Evolutionary conservation across 2,797 vertebrate genomes (phyloP), one percentile per base, ranked within the genome.

Genomic region (Poeciliopsis paucimaculata): DNA sequence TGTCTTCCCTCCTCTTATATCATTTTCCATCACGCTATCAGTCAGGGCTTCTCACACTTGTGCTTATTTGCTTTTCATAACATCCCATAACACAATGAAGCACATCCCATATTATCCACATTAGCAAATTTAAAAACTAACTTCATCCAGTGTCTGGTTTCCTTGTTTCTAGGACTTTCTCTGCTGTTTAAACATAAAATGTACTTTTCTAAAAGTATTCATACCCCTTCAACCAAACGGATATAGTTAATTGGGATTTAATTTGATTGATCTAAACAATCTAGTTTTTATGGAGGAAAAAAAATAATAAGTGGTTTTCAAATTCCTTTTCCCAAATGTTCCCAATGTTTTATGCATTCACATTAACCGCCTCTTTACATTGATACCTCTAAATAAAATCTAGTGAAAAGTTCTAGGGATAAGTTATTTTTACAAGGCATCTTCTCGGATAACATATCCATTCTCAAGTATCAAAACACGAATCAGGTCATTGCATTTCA

Each of bases 21-120:
- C 77, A 82, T 88, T 91, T 90, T 90, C 89, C 84, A 76, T 75
- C 77, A 51, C 11, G 51, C 36, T 70, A 31, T 87, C 77, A 74
- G 45, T 86, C 31, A 26, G 77, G 47, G 51, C 77, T 79, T 1
- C 55, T 85, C 64, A 47, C 49, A 18, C 2, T 3, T 81, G 72
- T 80, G 72, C 80, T 87, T 79, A 73, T 88, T 79, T 82, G 68
- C 41, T 15, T 60, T 72, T 74, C 0, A 5, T 82, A 72, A 72
- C 74, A 10, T 81, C 70, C 72, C 77, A 11, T 43, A 3, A 75
- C 51, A 68, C 26, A 34, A 80, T 73, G 26, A 79, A 79, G 46
- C 31, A 45, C 45, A 47, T 84, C 62, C 41, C 16, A 26, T 46
- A 78, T 66, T 36, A 77, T 46, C 9, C 28, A 0, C n/a, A 20